Evolutionary conservation across 2,113 vertebrate genomes (phyloP).

Genomic region (Hemiprocne comata): DNA sequence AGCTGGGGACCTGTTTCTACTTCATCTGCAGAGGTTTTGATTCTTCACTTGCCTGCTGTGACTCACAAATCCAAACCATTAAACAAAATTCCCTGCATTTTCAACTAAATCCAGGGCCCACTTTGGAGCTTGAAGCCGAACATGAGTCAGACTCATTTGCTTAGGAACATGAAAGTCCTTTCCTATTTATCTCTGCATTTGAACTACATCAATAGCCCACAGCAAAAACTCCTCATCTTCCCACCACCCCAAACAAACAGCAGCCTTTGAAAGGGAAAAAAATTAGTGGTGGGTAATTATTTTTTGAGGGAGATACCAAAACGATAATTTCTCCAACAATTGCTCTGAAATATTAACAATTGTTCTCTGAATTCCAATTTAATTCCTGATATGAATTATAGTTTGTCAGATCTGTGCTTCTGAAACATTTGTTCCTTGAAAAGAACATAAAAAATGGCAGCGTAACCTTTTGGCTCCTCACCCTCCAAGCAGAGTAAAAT

Average conservation of each 20-base stretch:
- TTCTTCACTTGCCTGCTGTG: background rate
- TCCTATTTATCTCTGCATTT: constrained; percentile 56
- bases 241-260: constrained; percentile 27
- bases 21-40: background rate
- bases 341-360: constrained; percentile 67
- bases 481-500: background rate
- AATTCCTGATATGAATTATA: constrained; percentile 52
- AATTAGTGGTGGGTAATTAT: constrained; percentile 61
- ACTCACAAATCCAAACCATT: background rate
- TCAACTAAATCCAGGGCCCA: background rate
- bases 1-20: background rate
- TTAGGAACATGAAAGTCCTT: constrained; percentile 46
- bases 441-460: constrained; percentile 33
- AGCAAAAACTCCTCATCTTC: constrained; percentile 43
- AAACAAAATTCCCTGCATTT: background rate
- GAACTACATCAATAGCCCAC: constrained; percentile 54
- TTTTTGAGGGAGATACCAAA: constrained; percentile 57
- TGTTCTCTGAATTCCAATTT: constrained; percentile 63
- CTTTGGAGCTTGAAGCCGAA: background rate
- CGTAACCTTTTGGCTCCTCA: constrained; percentile 21
- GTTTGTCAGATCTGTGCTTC: constrained; percentile 56
- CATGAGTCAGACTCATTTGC: constrained; percentile 54
- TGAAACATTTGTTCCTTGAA: constrained; percentile 45
- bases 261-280: constrained; percentile 37
- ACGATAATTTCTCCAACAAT: constrained; percentile 67